Evolutionary conservation across 2,888 invertebrate genomes (phyloP).

Genomic region (Orchesella flavescens): DNA sequence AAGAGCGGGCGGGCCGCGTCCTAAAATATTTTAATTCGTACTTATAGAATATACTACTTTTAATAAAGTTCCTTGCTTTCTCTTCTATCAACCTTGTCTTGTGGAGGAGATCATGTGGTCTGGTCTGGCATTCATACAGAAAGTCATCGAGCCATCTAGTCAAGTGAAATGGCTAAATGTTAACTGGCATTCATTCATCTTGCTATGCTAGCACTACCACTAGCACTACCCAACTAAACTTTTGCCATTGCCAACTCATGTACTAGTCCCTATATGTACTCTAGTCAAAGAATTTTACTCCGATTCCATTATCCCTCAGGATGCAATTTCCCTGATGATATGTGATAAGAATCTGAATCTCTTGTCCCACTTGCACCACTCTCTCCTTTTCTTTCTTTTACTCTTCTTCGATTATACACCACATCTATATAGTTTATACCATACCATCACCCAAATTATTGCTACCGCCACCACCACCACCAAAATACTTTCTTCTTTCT

Average conservation of each 20-base stretch:
- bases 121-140: too few species aligned
- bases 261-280: background rate
- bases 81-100: too few species aligned
- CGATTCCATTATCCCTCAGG: slow-evolving; percentile 30
- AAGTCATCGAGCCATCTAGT: background rate
- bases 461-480: slow-evolving; percentile 6
- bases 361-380: slow-evolving; percentile 2
- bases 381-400: background rate
- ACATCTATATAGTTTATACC: background rate
- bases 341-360: slow-evolving; percentile 40
- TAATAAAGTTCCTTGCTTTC: too few species aligned
- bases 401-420: background rate
- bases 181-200: slow-evolving; percentile 22
- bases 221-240: background rate
- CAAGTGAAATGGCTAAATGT: slow-evolving; percentile 19
- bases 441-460: background rate
- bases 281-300: background rate
- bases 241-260: background rate
- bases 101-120: too few species aligned
- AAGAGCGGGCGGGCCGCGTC: too few species aligned
- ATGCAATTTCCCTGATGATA: slow-evolving; percentile 38
- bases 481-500: background rate
- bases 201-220: too few species aligned
- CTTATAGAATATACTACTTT: too few species aligned
- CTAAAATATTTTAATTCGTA: too few species aligned